phyloP scores from a whole-genome alignment of 2,113 vertebrate genomes.

The Ochotona curzoniae region DNA sequence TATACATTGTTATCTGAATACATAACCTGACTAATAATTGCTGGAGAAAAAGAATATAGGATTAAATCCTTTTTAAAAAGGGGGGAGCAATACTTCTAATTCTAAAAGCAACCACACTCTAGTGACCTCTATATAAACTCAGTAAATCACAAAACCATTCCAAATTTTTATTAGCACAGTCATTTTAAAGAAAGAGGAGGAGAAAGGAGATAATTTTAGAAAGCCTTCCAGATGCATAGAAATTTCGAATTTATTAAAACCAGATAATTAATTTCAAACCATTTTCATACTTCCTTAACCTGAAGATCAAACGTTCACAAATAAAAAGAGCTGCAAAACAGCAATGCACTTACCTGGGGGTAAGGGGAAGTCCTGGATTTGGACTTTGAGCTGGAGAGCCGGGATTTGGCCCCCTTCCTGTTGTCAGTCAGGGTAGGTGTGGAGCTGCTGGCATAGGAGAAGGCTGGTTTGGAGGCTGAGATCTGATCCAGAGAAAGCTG shows the following conservation, averaged over 20 bases:
- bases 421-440: slow-evolving; percentile 89
- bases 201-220: slow-evolving; percentile 44
- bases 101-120: slow-evolving; percentile 10
- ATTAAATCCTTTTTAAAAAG: not conserved
- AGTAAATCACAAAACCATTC: slow-evolving; percentile 55
- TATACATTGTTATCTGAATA: slow-evolving; percentile 24
- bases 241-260: slow-evolving; percentile 46
- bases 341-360: slow-evolving; percentile 89
- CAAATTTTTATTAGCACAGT: slow-evolving; percentile 45
- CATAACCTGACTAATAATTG: not conserved
- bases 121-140: slow-evolving; percentile 8
- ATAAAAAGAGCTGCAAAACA: not conserved
- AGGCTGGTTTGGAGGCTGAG: slow-evolving; percentile 91
- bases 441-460: slow-evolving; percentile 91
- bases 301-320: slow-evolving; percentile 66
- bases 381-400: slow-evolving; percentile 90
- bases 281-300: slow-evolving; percentile 47
- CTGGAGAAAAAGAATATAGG: not conserved
- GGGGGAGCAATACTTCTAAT: slow-evolving; percentile 24
- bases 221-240: slow-evolving; percentile 34
- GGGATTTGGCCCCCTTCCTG: slow-evolving; percentile 91
- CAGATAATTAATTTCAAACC: slow-evolving; percentile 54
- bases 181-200: slow-evolving; percentile 49
- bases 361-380: slow-evolving; percentile 97
- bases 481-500: slow-evolving; percentile 98